These are phyloP conservation scores for Gymnothorax javanicus DNA, from an alignment of 2,797 vertebrate genomes.

Conservation along the genomic window DNA sequence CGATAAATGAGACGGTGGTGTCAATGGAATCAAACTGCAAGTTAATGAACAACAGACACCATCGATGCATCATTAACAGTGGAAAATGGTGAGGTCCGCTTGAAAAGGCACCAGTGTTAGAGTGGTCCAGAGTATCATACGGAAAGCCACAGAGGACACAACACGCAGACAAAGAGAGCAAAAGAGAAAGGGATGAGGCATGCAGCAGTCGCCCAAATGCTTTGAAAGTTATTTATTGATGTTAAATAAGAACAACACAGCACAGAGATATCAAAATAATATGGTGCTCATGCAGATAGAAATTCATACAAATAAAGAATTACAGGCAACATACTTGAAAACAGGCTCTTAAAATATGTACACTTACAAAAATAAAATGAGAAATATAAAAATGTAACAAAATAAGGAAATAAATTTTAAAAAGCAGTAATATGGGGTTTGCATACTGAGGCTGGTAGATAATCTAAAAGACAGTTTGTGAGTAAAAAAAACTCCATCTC, in stretches of 20 bases:
- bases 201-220: conserved; percentile 23
- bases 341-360: conserved; percentile 27
- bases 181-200: conserved; percentile 25
- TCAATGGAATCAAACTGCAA: conserved; percentile 2
- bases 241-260: conserved; percentile 61
- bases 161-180: background rate
- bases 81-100: background rate
- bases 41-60: background rate
- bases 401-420: conserved; percentile 14
- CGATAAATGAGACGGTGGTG: background rate
- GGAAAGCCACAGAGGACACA: background rate
- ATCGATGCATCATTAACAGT: background rate
- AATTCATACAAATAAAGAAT: conserved; percentile 48
- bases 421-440: conserved; percentile 12
- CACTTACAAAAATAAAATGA: conserved; percentile 20
- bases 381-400: conserved; percentile 25
- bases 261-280: conserved; percentile 48
- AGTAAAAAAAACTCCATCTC: background rate
- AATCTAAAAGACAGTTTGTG: background rate
- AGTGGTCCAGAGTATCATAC: background rate
- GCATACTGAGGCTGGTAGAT: conserved; percentile 17
- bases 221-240: conserved; percentile 67
- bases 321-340: conserved; percentile 43
- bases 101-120: background rate
- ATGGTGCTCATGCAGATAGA: conserved; percentile 41